Conservation (phyloP, 2,888 invertebrate species). For the Macaria liturata region DNA sequence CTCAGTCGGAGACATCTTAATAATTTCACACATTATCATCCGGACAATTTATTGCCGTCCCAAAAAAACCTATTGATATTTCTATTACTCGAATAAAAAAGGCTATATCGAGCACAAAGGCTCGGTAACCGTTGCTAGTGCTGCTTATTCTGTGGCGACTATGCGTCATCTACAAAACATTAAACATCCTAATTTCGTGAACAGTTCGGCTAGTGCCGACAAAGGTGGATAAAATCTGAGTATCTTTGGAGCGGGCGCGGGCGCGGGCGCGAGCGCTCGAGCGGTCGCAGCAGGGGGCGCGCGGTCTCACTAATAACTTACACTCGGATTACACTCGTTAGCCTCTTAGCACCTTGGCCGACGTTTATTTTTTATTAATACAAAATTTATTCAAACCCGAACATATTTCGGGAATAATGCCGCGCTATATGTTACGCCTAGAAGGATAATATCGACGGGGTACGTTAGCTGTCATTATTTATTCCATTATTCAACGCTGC, state of each 20-base stretch:
- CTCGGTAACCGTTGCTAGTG: slow-evolving; percentile 34
- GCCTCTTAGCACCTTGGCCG: slow-evolving; percentile 79
- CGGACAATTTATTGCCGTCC: slow-evolving; percentile 51
- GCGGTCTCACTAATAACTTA: slow-evolving; percentile 76
- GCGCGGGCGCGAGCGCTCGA: slow-evolving; percentile 56
- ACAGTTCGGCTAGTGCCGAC: slow-evolving; percentile 79
- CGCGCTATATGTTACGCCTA: slow-evolving; percentile 72
- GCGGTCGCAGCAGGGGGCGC: slow-evolving; percentile 67
- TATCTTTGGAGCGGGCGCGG: slow-evolving; percentile 65
- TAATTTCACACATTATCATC: slow-evolving; percentile 59
- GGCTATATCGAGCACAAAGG: slow-evolving; percentile 54
- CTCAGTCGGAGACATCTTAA: slow-evolving; percentile 34
- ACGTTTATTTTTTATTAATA: slow-evolving; percentile 78
- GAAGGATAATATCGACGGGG: slow-evolving; percentile 58
- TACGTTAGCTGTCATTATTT: slow-evolving; percentile 55
- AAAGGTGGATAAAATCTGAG: slow-evolving; percentile 75
- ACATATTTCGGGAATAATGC: slow-evolving; percentile 74
- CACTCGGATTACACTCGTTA: slow-evolving; percentile 81
- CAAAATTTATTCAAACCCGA: slow-evolving; percentile 75
- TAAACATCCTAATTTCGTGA: slow-evolving; percentile 80
- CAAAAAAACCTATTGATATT: slow-evolving; percentile 66
- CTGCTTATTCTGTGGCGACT: slow-evolving; percentile 36
- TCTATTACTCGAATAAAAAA: slow-evolving; percentile 61
- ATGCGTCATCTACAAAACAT: slow-evolving; percentile 79
- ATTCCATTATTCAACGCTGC: slow-evolving; percentile 56